These are phyloP conservation scores for Pseudolaguvia tuberculata DNA, from an alignment of 2,113 vertebrate genomes.

Conservation along the genomic window DNA sequence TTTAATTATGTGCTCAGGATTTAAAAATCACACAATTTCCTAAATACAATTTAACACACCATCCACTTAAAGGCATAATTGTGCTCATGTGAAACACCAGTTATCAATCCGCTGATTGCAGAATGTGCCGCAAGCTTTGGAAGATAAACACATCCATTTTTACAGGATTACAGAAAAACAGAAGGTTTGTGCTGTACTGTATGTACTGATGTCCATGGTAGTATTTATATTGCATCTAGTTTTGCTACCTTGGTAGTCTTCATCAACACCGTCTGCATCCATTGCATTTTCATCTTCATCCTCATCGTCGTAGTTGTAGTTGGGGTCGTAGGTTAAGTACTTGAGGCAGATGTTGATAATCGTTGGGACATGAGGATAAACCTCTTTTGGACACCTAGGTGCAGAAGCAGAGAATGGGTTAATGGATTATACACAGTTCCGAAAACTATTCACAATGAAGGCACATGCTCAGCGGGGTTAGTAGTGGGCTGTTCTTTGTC, in stretches of 20 bases:
- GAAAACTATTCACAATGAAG: not conserved
- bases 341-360: conserved; percentile 98
- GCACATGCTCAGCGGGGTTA: not conserved
- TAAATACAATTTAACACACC: not conserved
- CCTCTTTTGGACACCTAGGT: conserved; percentile 93
- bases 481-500: not conserved
- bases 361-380: conserved; percentile 94
- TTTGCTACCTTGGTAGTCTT: conserved; percentile 92
- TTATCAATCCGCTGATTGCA: not conserved
- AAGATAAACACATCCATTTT: not conserved
- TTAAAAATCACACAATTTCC: no score
- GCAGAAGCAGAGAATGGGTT: conserved; percentile 8
- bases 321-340: conserved; percentile 97
- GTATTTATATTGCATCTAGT: not conserved
- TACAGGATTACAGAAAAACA: not conserved
- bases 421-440: not conserved
- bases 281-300: conserved; percentile 98
- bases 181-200: not conserved
- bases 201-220: no score
- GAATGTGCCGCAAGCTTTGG: not conserved
- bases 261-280: conserved; percentile 93
- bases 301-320: conserved; percentile 98
- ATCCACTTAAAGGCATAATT: not conserved
- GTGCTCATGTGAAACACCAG: no score
- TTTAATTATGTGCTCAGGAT: no score